phyloP scores from a whole-genome alignment of 1,140 invertebrate species.

The Dendrolimus punctatus region DNA sequence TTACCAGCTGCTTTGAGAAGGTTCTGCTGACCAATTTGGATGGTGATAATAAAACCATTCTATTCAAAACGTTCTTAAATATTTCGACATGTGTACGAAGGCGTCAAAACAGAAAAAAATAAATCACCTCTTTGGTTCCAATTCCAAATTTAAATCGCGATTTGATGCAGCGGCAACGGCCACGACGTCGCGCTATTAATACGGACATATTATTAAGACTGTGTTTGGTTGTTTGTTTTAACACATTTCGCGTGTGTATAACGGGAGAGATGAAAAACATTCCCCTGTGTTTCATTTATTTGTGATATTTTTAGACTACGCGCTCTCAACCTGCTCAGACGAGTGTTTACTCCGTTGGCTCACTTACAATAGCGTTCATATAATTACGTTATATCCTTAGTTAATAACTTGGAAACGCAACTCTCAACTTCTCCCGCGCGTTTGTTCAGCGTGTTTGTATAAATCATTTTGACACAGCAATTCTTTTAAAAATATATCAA shows the following conservation, averaged over 20 bases:
- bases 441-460: slow-evolving; percentile 13
- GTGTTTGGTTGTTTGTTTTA: slow-evolving; percentile 67
- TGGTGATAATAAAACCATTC: too few relatives aligned
- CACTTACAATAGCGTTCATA: slow-evolving; percentile 59
- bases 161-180: slow-evolving; percentile 62
- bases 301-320: slow-evolving; percentile 64
- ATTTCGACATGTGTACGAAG: slow-evolving; percentile 34
- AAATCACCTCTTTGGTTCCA: slow-evolving; percentile 50
- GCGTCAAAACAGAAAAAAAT: slow-evolving; percentile 45
- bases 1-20: slow-evolving; percentile 24
- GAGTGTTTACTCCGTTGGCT: slow-evolving; percentile 60
- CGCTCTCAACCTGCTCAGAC: slow-evolving; percentile 55
- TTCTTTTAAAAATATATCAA: slow-evolving; percentile 33
- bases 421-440: not conserved
- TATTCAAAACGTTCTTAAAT: slow-evolving; percentile 4
- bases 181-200: slow-evolving; percentile 58
- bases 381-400: slow-evolving; percentile 27
- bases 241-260: slow-evolving; percentile 68
- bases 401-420: not conserved
- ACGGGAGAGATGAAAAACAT: slow-evolving; percentile 67
- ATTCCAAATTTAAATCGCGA: slow-evolving; percentile 58
- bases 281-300: slow-evolving; percentile 68
- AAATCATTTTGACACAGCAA: slow-evolving; percentile 37
- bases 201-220: slow-evolving; percentile 36
- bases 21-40: slow-evolving; percentile 18